Evolutionary conservation across 2,113 vertebrate species (phyloP), one percentile per base, ranked within the genome.

Genomic region (Rana temporaria): DNA sequence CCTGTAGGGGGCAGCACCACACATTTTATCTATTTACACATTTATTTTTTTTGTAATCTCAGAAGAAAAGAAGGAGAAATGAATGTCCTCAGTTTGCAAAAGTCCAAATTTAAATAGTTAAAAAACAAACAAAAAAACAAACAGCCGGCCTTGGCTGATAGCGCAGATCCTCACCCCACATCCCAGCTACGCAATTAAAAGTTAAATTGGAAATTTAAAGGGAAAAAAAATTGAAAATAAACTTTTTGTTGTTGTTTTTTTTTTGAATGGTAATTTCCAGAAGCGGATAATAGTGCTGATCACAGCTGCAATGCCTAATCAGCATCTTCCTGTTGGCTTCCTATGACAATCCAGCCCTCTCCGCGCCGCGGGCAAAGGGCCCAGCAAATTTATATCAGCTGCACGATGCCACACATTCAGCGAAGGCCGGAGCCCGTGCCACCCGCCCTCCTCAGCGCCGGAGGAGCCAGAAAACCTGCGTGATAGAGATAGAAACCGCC

Each of bases 281-380:
- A 75, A 74, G 26, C 66, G 57, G 38, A 81, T 62, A 53, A 30
- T 70, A 81, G 67, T 14, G 32, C 12, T 26, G 80, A 66, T 64
- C 52, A 56, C 80, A 82, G 80, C 80, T 82, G 80, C 71, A 75
- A 18, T 34, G 32, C 63, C 66, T 82, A 82, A 82, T 82, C 80
- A 82, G 71, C 71, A 67, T 82, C 80, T 75, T 82, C 70, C 71
- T 75, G 80, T 71, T 82, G 73, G 70, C 80, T 56, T 75, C 71
- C 71, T 75, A 75, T 71, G 9, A 82, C 71, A 74, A 82, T 75
- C 22, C 80, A 82, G 80, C 80, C 71, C 62, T 82, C 74, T 75
- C 66, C 67, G 63, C 62, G 20, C 48, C 32, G n/a, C 12, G 80
- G 80, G 80, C 80, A 82, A 67, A 65, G n/a, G 63, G 71, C 80